Percentiles rank a stretch among this genome's conserved stretches.
These are phyloP conservation scores for Centropyge bicolor DNA, from an alignment of 2,797 vertebrate species.

Conservation along the genomic window DNA sequence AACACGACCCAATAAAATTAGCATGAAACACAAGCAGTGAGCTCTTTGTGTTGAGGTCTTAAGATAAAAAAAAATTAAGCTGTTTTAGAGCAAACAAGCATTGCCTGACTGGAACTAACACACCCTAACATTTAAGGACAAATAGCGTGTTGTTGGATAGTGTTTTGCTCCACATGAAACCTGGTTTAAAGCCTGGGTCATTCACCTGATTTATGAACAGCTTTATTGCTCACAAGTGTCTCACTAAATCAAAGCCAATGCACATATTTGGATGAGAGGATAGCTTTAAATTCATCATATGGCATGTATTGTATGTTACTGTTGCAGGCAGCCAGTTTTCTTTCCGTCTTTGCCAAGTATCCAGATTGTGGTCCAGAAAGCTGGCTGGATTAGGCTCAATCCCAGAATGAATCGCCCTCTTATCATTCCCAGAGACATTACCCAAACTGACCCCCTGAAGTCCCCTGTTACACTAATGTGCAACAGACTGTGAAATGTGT, in stretches of 20 bases:
- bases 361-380: slow-evolving; percentile 23
- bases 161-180: slow-evolving; percentile 33
- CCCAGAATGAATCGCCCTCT: slow-evolving; percentile 37
- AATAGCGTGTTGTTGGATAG: slow-evolving; percentile 26
- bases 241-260: background rate
- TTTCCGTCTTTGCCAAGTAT: slow-evolving; percentile 21
- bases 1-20: slow-evolving; percentile 44
- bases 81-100: slow-evolving; percentile 35
- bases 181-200: background rate
- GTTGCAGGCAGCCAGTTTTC: background rate
- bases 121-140: slow-evolving; percentile 42
- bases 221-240: background rate
- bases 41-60: slow-evolving; percentile 39
- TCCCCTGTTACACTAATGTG: slow-evolving; percentile 73
- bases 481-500: slow-evolving; percentile 78
- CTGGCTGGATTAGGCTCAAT: slow-evolving; percentile 28
- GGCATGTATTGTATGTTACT: background rate
- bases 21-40: slow-evolving; percentile 8
- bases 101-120: slow-evolving; percentile 32
- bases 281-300: background rate
- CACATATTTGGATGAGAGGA: background rate
- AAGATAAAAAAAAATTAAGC: slow-evolving; percentile 9
- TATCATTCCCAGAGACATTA: slow-evolving; percentile 57
- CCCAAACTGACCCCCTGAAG: slow-evolving; percentile 63
- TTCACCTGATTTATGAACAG: slow-evolving; percentile 3